These are phyloP conservation scores for Ornithoptera priamus DNA, from an alignment of 2,888 invertebrate species.

Conservation along the genomic window DNA sequence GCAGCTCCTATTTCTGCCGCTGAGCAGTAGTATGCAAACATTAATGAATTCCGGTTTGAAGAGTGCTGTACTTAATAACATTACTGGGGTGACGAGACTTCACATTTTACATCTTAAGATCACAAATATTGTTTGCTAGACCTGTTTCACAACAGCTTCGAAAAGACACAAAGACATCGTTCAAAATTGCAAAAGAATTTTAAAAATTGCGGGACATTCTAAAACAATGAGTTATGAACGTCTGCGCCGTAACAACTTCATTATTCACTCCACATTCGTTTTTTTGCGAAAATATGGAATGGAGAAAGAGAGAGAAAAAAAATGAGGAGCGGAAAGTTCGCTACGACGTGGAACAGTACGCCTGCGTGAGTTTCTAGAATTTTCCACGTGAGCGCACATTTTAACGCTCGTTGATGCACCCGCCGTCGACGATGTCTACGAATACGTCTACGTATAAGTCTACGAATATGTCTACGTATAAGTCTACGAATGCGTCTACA, in stretches of 20 bases:
- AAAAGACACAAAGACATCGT: background rate
- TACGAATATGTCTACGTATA: conserved; percentile 22
- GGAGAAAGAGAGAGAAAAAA: conserved; percentile 31
- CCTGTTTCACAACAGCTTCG: background rate
- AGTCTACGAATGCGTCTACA: conserved; percentile 25
- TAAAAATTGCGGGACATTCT: conserved; percentile 16
- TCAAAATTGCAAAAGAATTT: conserved; percentile 19
- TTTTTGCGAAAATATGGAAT: conserved; percentile 37
- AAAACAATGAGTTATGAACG: conserved; percentile 26
- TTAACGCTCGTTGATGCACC: conserved; percentile 45
- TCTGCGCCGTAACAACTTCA: conserved; percentile 38
- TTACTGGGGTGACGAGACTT: too few relatives aligned
- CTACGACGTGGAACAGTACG: conserved; percentile 50
- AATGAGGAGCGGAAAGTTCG: conserved; percentile 48
- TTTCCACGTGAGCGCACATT: conserved; percentile 61
- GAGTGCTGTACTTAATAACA: too few relatives aligned
- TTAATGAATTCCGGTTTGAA: too few relatives aligned
- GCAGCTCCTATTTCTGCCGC: too few relatives aligned
- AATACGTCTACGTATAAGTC: conserved; percentile 16
- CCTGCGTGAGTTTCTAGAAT: conserved; percentile 62
- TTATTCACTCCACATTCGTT: conserved; percentile 41
- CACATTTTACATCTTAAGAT: too few relatives aligned
- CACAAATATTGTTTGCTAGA: too few relatives aligned
- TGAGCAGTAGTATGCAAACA: too few relatives aligned
- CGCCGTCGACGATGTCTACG: conserved; percentile 29